Conservation (phyloP, 2,113 vertebrate species). For the Colinus virginianus region DNA sequence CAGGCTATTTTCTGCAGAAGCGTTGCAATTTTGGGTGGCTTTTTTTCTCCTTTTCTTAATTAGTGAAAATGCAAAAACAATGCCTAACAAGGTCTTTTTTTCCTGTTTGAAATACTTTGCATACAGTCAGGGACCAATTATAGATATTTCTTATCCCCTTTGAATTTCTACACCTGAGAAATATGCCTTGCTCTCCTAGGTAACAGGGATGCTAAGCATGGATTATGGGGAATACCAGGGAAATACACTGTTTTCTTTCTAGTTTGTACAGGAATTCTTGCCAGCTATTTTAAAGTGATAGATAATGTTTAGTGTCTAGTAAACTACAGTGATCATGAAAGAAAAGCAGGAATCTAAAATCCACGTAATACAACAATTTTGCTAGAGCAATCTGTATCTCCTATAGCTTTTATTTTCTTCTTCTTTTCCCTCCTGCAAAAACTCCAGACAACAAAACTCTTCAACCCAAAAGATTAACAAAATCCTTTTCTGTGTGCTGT, state of each 20-base stretch:
- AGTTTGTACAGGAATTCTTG: conserved; percentile 16
- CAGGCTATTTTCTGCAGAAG: conserved; percentile 12
- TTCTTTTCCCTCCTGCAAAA: conserved; percentile 25
- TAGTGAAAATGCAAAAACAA: conserved; percentile 47
- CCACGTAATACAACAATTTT: conserved; percentile 25
- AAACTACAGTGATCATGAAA: conserved; percentile 27
- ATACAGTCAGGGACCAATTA: conserved; percentile 74
- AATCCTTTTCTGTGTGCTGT: neutral
- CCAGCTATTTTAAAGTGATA: neutral
- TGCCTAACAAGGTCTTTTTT: conserved; percentile 52
- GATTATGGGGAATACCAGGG: neutral
- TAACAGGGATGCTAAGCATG: conserved; percentile 49
- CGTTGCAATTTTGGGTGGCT: neutral
- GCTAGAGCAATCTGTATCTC: neutral
- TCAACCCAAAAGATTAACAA: neutral
- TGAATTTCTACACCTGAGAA: conserved; percentile 63
- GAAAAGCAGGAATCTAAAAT: conserved; percentile 44
- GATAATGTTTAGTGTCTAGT: conserved; percentile 34
- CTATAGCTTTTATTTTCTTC: neutral
- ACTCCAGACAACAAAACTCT: neutral
- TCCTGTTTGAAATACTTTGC: conserved; percentile 47
- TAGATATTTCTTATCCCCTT: conserved; percentile 57
- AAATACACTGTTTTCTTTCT: conserved; percentile 42
- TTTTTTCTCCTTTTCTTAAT: neutral
- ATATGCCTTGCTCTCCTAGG: conserved; percentile 56